Percentiles rank a stretch among this genome's conserved stretches.
Conservation (phyloP, 1,140 invertebrate genomes). For the Anastrepha obliqua region DNA sequence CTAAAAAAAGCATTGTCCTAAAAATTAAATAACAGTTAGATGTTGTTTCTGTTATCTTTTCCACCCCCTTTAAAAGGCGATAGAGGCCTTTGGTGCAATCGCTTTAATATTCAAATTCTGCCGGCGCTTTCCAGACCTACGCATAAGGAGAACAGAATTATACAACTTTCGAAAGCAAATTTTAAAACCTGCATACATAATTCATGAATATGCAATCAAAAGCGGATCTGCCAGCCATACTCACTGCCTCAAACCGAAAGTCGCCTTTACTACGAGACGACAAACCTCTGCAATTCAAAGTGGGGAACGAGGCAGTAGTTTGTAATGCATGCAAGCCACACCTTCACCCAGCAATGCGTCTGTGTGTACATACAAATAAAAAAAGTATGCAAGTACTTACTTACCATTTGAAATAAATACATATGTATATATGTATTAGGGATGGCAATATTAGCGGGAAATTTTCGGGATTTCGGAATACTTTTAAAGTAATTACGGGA, state of each 20-base stretch:
- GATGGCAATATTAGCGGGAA: no score
- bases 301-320: constrained; percentile 14
- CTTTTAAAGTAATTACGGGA: no score
- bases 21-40: no score
- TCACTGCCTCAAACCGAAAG: not conserved
- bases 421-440: no score
- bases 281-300: not conserved
- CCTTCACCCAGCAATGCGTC: not conserved
- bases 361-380: not conserved
- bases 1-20: no score
- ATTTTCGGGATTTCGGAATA: no score
- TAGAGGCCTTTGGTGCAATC: not conserved
- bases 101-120: not conserved
- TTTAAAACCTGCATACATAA: constrained; percentile 8
- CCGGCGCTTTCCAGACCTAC: not conserved
- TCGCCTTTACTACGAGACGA: not conserved
- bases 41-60: no score
- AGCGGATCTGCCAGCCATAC: not conserved
- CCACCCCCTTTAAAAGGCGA: no score
- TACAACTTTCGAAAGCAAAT: not conserved
- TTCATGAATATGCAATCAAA: constrained; percentile 30
- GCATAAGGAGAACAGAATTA: not conserved
- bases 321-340: constrained; percentile 8
- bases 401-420: no score
- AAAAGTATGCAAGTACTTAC: no score